Percentiles rank a stretch among this genome's conserved stretches.
Conservation (phyloP, 2,113 vertebrate genomes). For the Cricetomys ansorgei region DNA sequence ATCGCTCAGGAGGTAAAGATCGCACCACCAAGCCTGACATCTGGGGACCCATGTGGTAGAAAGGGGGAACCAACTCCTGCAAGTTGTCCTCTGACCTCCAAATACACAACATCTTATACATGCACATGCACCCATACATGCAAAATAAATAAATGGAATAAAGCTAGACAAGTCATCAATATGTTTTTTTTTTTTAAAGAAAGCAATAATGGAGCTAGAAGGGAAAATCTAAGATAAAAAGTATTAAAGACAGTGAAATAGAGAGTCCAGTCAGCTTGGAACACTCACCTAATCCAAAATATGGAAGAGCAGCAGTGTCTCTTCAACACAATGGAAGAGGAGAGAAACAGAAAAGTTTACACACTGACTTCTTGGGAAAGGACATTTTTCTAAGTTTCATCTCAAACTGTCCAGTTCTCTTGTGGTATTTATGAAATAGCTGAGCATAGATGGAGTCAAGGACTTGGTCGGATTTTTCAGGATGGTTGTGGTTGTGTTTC, state of each 20-base stretch:
- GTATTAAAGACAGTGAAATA: neutral
- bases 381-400: neutral
- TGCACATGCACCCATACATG: neutral
- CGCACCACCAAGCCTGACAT: neutral
- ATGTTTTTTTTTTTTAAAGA: neutral
- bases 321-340: slow-evolving; percentile 77
- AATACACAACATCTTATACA: neutral
- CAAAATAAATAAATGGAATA: neutral
- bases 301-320: slow-evolving; percentile 89
- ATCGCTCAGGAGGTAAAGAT: neutral
- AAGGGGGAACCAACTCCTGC: neutral
- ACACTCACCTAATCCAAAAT: slow-evolving; percentile 87
- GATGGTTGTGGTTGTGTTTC: slow-evolving; percentile 7
- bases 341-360: slow-evolving; percentile 8
- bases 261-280: slow-evolving; percentile 87
- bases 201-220: neutral
- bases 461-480: slow-evolving; percentile 34
- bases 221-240: slow-evolving; percentile 2
- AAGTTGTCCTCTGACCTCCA: neutral
- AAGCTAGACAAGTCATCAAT: neutral
- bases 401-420: neutral
- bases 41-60: neutral
- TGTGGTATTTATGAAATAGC: slow-evolving; percentile 38
- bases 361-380: slow-evolving; percentile 48
- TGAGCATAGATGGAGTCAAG: slow-evolving; percentile 34